A percentile compares a stretch with the other conserved stretches of the same genome.
phyloP scores from a whole-genome alignment of 1,140 invertebrate species.

The Meteorus sp. region DNA sequence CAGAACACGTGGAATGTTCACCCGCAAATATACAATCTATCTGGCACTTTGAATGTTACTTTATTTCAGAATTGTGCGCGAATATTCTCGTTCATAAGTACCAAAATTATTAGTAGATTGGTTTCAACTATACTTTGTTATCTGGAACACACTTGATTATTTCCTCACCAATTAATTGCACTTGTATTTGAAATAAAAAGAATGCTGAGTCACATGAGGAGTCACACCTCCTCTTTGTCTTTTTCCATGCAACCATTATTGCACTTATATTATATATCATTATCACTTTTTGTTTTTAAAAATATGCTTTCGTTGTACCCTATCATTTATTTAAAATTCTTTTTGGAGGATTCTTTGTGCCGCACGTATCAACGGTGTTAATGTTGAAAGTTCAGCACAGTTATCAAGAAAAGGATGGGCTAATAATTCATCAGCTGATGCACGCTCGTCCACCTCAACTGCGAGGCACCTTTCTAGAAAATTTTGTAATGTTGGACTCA shows the following conservation, averaged over 20 bases:
- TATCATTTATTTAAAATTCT: constrained; percentile 31
- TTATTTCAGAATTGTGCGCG: constrained; percentile 32
- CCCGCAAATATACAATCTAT: no score
- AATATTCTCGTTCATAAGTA: constrained; percentile 21
- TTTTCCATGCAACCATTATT: background rate
- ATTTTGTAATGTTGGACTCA: constrained; percentile 76
- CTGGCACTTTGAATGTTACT: no score
- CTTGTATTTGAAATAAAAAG: background rate
- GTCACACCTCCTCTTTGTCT: background rate
- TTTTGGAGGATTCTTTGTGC: constrained; percentile 81
- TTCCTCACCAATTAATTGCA: background rate
- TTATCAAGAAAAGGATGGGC: constrained; percentile 86
- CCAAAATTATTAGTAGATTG: constrained; percentile 11
- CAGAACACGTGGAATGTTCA: no score
- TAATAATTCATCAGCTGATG: constrained; percentile 83
- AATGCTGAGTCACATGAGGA: background rate
- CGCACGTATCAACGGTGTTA: constrained; percentile 89
- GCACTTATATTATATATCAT: constrained; percentile 2
- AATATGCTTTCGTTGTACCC: background rate
- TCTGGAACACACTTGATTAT: no score
- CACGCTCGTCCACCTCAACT: constrained; percentile 87
- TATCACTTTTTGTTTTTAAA: no score
- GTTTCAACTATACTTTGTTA: background rate
- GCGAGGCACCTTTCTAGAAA: constrained; percentile 91
- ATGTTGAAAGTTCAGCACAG: constrained; percentile 79